Percentiles rank a stretch among this genome's conserved stretches.
Conservation (phyloP, 2,797 vertebrate species). For the Melanotaenia nigrans region DNA sequence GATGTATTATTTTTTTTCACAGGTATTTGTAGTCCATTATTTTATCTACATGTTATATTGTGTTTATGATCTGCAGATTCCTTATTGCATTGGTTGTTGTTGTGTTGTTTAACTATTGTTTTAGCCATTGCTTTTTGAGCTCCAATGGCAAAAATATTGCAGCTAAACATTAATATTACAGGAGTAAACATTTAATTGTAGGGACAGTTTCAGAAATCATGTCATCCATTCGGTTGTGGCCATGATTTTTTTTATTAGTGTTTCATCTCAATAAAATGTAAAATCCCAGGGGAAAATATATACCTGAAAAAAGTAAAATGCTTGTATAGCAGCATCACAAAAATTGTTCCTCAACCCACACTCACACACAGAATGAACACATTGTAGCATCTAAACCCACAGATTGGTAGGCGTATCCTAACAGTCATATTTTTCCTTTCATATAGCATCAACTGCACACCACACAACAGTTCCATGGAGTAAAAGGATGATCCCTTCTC, state of each 20-base stretch:
- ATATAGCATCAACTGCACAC: constrained; percentile 34
- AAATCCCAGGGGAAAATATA: background rate
- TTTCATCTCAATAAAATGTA: constrained; percentile 2
- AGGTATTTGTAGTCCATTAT: background rate
- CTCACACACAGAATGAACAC: constrained; percentile 11
- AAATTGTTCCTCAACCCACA: background rate
- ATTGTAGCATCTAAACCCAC: constrained; percentile 11
- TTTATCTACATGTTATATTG: background rate
- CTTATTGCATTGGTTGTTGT: too few relatives aligned
- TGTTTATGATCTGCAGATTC: background rate
- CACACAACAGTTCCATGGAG: constrained; percentile 38
- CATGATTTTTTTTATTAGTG: background rate
- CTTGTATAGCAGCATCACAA: background rate
- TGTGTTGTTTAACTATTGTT: too few relatives aligned
- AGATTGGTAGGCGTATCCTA: constrained; percentile 1
- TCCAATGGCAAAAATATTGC: too few relatives aligned
- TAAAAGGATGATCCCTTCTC: constrained; percentile 63
- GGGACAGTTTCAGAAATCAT: background rate
- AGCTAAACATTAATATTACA: too few relatives aligned
- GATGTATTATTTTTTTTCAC: background rate
- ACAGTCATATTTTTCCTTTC: constrained; percentile 39
- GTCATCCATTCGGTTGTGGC: background rate
- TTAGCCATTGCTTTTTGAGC: too few relatives aligned
- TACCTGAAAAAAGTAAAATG: constrained; percentile 1
- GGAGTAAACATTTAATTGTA: background rate